phyloP scores from a whole-genome alignment of 2,888 invertebrate species.

The Microplitis manilae region DNA sequence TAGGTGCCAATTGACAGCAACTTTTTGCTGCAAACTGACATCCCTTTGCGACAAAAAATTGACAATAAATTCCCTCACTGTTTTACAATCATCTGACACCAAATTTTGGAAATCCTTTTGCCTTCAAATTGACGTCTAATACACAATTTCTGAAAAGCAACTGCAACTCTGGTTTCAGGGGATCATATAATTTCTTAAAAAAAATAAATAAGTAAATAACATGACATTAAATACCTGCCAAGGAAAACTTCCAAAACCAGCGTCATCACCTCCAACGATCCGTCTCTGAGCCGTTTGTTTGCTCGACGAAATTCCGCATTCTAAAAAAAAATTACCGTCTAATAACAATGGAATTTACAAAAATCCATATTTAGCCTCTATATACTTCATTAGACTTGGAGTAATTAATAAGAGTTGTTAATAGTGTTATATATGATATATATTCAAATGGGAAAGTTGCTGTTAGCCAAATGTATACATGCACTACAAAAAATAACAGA shows the following conservation, averaged over 20 bases:
- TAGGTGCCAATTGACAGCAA: too few relatives aligned
- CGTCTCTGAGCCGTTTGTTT: constrained; percentile 90
- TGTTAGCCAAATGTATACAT: constrained; percentile 18
- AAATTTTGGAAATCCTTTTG: too few relatives aligned
- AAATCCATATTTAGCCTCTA: not conserved
- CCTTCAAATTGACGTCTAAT: too few relatives aligned
- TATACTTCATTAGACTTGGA: constrained; percentile 32
- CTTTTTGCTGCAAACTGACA: too few relatives aligned
- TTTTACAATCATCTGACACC: too few relatives aligned
- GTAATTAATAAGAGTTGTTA: not conserved
- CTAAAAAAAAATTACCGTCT: constrained; percentile 72
- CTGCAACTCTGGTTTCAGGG: too few relatives aligned
- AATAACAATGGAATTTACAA: not conserved
- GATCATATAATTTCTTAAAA: too few relatives aligned
- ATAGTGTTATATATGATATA: not conserved
- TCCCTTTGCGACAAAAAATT: too few relatives aligned
- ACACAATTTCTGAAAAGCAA: too few relatives aligned
- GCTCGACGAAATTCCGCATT: constrained; percentile 89
- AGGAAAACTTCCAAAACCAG: constrained; percentile 94
- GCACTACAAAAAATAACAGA: not conserved
- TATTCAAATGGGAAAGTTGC: not conserved
- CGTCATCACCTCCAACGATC: constrained; percentile 94
- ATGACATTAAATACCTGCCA: constrained; percentile 79
- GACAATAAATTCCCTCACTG: too few relatives aligned
- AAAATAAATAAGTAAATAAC: constrained; percentile 1